Evolutionary conservation across 64 coral and sea anemone genomes (phyloP).

Genomic region (Orbicella faveolata): DNA sequence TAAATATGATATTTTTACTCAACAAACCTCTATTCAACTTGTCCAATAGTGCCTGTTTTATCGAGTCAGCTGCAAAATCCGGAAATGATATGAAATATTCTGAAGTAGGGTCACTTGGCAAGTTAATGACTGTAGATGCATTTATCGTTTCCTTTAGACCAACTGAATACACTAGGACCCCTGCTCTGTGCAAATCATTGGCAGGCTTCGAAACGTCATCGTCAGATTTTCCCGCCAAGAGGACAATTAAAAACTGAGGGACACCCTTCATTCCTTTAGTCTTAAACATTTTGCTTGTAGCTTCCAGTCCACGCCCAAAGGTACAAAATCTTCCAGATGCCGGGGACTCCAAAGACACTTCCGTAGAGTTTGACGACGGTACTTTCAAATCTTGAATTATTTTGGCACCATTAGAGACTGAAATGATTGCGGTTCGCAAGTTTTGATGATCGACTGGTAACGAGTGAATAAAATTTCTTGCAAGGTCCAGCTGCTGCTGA

Average conservation of each 20-base stretch:
- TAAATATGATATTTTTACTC: too few relatives aligned
- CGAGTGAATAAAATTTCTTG: not conserved
- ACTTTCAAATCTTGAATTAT: constrained; percentile 13
- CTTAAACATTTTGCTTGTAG: constrained; percentile 3
- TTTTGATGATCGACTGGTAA: not conserved
- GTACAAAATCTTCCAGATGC: constrained; percentile 1
- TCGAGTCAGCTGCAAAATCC: constrained; percentile 4
- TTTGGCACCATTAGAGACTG: constrained; percentile 21
- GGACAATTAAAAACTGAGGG: not conserved
- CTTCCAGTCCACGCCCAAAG: constrained; percentile 2
- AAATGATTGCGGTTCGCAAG: constrained; percentile 7
- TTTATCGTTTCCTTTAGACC: not conserved
- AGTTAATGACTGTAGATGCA: not conserved
- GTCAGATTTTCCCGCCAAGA: constrained; percentile 40
- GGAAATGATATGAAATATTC: constrained; percentile 42
- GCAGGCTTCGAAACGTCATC: constrained; percentile 35
- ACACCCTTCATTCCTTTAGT: constrained; percentile 19
- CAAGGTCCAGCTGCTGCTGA: constrained; percentile 4
- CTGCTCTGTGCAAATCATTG: not conserved
- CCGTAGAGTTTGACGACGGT: not conserved
- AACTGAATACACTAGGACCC: constrained; percentile 29
- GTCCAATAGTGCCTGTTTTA: not conserved
- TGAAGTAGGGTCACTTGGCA: constrained; percentile 12
- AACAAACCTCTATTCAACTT: constrained; percentile 15
- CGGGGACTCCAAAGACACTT: not conserved